Evolutionary conservation across 2,797 vertebrate species (phyloP), one percentile per base, ranked within the genome.

Genomic region (Lutjanus campechanus): DNA sequence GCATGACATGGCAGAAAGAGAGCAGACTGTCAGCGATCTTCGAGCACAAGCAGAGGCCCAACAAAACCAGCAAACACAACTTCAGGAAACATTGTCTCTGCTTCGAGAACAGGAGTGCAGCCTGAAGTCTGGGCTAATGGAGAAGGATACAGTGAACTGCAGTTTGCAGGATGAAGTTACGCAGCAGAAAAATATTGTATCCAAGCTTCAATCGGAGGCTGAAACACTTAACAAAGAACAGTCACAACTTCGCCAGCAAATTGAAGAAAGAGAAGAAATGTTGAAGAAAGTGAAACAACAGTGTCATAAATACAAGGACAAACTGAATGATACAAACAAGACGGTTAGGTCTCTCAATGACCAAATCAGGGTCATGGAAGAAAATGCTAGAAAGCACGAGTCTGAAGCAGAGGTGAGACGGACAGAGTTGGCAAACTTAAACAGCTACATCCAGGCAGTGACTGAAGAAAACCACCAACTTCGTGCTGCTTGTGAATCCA

Each of bases 101-200:
- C 90, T 96, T 17, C 91, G 92, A 79, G 94, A 96, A 25, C 92
- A 96, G 70, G 88, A 95, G 47, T 51, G 73, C 66, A 86, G 75
- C 4, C 15, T 96, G 69, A 94, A 91, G 86, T 85, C 91, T 7
- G 91, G 83, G 47, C 73, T 96, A 11, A 66, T 86, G 82, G 81
- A 94, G 69, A 96, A 88, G 44, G 95, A 93, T 0, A 55, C 29
- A 0, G 73, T 73, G 53, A 95, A 90, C 36, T 49, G 73, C 22
- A 69, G 73, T 1, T 85, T 97, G 36, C 17, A 36, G 75, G 84
- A 85, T 12, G 94, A 96, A 84, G 25, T 91, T 0, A 55, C 87
- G 25, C 72, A 89, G 15, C 91, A 82, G 73, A 93, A 85, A 69
- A 63, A 78, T 3, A 47, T 63, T 8, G 22, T 84, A 4, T 75